Evolutionary conservation across 2,888 invertebrate species (phyloP), one percentile per base, ranked within the genome.

Genomic region (Anticlea derivata): DNA sequence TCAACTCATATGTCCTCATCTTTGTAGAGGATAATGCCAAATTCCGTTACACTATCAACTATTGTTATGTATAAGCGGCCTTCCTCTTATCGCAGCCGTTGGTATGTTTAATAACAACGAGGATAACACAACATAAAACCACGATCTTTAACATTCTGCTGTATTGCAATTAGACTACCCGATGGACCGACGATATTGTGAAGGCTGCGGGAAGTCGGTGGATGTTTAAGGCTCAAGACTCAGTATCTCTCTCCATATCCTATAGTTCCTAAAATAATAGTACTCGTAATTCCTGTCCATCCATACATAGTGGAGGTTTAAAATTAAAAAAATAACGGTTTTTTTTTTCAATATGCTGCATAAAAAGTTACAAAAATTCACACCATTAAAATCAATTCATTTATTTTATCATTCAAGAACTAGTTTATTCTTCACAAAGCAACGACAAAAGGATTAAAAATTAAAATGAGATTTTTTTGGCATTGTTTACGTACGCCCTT

Each of bases 11-110:
- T n/a, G n/a, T n/a, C n/a, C n/a, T n/a, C 11, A 29, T 22, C 8
- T 29, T 11, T n/a, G 17, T 12, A n/a, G 8, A 33, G 39, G 13
- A 43, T 23, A 34, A 17, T 44, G 43, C 47, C 30, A 44, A 50
- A 40, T 27, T 50, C 58, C 55, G 58, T 53, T 57, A 46, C 26
- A 26, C 37, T 49, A 52, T 56, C 51, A 12, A 17, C 17, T 11
- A 23, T 35, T 39, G 31, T 38, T 40, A 24, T 31, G 7, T 23
- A 13, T 6, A 11, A 4, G 8, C 10, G 37, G 24, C 41, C 17
- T 43, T 34, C 34, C 34, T 7, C 39, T 50, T 56, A 56, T 56
- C 56, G 35, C 20, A 22, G 8, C 54, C 46, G 51, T 54, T 53
- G 31, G 34, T 24, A 23, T 31, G 24, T 46, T 43, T 49, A 41